phyloP scores from a whole-genome alignment of 2,888 invertebrate genomes.

The Ariolimax columbianus region DNA sequence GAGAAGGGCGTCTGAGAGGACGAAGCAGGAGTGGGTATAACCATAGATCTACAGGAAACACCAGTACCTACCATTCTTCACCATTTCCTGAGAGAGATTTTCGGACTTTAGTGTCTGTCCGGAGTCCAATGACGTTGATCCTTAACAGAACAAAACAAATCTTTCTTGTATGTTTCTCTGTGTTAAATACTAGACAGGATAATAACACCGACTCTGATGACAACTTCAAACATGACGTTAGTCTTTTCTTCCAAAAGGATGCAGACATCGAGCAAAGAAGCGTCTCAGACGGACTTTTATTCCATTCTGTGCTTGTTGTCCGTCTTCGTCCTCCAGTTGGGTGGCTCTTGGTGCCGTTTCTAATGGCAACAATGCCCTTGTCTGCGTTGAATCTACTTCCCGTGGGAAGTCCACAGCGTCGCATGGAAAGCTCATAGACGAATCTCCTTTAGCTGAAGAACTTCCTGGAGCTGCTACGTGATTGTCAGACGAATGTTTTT shows the following conservation, averaged over 20 bases:
- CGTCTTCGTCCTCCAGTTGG: no score
- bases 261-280: constrained; percentile 19
- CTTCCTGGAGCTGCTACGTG: neutral
- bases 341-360: neutral
- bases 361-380: neutral
- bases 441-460: neutral
- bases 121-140: no score
- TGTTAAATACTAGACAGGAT: neutral
- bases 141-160: no score
- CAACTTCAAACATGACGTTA: neutral
- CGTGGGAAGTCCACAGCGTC: neutral
- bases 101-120: no score
- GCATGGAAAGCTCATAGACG: neutral
- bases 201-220: neutral
- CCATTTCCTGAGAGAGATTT: no score
- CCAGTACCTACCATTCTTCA: no score
- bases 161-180: no score
- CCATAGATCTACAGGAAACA: no score
- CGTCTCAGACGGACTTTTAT: neutral
- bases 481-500: neutral
- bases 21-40: no score
- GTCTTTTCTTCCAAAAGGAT: neutral
- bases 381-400: neutral
- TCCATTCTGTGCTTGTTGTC: neutral
- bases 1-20: no score